Conservation (phyloP, 2,888 invertebrate genomes). For the Cabera pusaria region DNA sequence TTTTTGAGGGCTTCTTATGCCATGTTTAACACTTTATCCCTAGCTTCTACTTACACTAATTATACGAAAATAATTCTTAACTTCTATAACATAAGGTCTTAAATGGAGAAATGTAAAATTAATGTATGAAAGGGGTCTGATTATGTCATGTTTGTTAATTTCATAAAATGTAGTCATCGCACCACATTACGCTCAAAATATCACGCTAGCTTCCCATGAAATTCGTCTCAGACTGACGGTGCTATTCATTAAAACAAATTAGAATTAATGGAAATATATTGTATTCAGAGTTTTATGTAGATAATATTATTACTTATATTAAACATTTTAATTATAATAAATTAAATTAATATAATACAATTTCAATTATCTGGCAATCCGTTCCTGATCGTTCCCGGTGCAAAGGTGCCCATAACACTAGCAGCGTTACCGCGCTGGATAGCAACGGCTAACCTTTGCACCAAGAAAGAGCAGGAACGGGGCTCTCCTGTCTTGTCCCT, state of each 20-base stretch:
- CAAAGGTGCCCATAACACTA: no score
- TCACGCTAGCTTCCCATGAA: constrained; percentile 51
- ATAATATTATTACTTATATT: no score
- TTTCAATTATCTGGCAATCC: no score
- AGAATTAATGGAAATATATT: constrained; percentile 5
- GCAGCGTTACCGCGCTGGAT: no score
- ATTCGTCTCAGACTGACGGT: constrained; percentile 10
- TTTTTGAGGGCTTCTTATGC: constrained; percentile 4
- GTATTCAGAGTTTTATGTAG: no score
- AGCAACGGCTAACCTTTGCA: no score
- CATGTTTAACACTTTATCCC: constrained; percentile 30
- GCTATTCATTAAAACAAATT: constrained; percentile 10
- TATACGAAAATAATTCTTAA: constrained; percentile 23
- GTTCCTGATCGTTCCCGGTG: no score
- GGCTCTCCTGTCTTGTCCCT: no score
- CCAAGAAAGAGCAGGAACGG: no score
- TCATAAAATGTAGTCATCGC: constrained; percentile 52
- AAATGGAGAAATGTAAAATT: no score
- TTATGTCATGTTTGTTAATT: constrained; percentile 67
- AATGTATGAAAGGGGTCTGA: constrained; percentile 40
- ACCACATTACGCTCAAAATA: constrained; percentile 40
- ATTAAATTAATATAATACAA: no score
- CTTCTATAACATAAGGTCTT: constrained; percentile 3
- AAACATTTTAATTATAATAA: no score
- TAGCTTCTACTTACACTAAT: constrained; percentile 8